Conservation (phyloP, 2,888 invertebrate species). For the Hecatera dysodea region DNA sequence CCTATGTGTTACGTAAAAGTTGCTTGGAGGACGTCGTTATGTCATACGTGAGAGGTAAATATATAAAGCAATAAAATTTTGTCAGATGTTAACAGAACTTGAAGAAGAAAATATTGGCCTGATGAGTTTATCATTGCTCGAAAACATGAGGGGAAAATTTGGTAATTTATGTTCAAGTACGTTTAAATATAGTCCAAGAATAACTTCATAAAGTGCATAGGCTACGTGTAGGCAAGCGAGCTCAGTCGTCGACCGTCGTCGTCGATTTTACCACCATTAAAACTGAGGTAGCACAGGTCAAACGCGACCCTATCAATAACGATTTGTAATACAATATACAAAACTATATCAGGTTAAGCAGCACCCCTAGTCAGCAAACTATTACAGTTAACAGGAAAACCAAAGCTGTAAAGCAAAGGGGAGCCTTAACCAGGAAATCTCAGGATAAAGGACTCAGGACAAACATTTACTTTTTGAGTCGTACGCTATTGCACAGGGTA, state of each 20-base stretch:
- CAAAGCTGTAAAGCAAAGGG: not conserved
- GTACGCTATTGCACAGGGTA: constrained; percentile 36
- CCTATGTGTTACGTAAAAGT: constrained; percentile 61
- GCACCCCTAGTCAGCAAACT: too few species aligned
- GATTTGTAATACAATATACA: too few species aligned
- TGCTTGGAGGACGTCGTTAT: constrained; percentile 24
- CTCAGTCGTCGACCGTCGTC: too few species aligned
- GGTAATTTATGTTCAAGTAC: too few species aligned
- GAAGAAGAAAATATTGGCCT: not conserved
- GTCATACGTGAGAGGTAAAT: constrained; percentile 25
- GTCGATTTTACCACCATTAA: too few species aligned
- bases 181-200: too few species aligned
- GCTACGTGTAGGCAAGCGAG: too few species aligned
- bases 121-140: not conserved
- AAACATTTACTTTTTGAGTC: constrained; percentile 15
- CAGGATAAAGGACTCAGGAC: not conserved
- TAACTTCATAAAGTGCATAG: too few species aligned
- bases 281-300: too few species aligned
- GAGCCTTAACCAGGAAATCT: constrained; percentile 8
- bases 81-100: not conserved
- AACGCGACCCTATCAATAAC: too few species aligned
- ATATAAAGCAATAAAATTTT: constrained; percentile 31
- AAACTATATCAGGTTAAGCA: too few species aligned
- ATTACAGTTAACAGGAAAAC: not conserved
- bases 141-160: not conserved